Conservation (phyloP, 2,797 vertebrate species). For the Notoglanidium macrostoma region DNA sequence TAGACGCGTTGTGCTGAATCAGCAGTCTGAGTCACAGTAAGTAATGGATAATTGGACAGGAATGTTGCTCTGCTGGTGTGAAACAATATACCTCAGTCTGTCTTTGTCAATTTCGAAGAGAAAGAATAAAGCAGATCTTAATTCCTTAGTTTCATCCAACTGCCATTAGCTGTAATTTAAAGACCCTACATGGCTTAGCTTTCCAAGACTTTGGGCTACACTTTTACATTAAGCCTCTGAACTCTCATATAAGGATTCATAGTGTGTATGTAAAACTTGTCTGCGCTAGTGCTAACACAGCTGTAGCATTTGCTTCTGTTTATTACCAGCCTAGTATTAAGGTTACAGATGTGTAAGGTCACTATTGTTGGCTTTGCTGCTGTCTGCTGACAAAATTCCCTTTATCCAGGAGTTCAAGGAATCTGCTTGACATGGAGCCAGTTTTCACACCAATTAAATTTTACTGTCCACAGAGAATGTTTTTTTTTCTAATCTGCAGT, state of each 20-base stretch:
- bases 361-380: background rate
- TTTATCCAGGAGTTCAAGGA: conserved; percentile 6
- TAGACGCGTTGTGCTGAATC: conserved; percentile 6
- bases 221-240: background rate
- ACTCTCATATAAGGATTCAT: background rate
- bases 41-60: background rate
- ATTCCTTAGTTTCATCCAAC: background rate
- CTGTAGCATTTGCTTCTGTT: background rate
- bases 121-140: background rate
- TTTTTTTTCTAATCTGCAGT: background rate
- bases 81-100: background rate
- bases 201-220: background rate
- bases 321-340: background rate
- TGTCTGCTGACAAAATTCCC: background rate
- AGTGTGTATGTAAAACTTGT: background rate
- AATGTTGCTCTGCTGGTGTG: conserved; percentile 25
- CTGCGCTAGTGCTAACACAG: background rate
- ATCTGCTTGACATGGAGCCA: conserved; percentile 15
- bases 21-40: background rate
- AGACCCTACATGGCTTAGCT: background rate
- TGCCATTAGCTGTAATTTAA: conserved; percentile 2
- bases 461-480: background rate
- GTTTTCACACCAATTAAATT: conserved; percentile 16
- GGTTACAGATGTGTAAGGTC: background rate
- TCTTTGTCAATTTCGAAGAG: background rate